These are phyloP conservation scores for Seriola rivoliana DNA, from an alignment of 2,113 vertebrate genomes.

Conservation along the genomic window DNA sequence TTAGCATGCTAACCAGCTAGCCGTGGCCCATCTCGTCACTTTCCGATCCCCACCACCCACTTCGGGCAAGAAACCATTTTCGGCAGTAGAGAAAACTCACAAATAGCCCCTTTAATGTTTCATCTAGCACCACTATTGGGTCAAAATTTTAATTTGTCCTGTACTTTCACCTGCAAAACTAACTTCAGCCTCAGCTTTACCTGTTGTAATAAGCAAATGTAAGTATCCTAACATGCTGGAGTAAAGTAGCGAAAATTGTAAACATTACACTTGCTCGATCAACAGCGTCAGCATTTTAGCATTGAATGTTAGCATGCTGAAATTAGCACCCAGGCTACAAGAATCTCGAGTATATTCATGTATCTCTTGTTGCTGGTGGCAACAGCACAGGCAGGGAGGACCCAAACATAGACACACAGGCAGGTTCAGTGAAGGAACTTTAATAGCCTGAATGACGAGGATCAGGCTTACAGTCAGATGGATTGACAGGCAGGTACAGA, in stretches of 20 bases:
- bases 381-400: too few relatives aligned
- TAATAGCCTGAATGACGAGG: too few relatives aligned
- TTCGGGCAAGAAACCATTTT: too few relatives aligned
- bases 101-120: background rate
- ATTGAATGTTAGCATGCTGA: background rate
- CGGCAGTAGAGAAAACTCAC: too few relatives aligned
- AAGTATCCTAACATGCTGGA: background rate
- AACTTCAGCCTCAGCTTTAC: background rate
- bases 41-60: too few relatives aligned
- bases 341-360: background rate
- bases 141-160: background rate
- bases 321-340: background rate
- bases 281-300: background rate
- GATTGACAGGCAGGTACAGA: too few relatives aligned
- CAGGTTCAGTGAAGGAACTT: too few relatives aligned
- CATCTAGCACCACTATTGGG: background rate
- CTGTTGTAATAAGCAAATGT: background rate
- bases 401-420: too few relatives aligned
- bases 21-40: too few relatives aligned
- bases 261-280: background rate
- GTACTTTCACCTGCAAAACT: background rate
- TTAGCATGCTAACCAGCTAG: too few relatives aligned
- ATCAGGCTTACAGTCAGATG: too few relatives aligned
- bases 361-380: background rate
- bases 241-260: background rate